A percentile compares a stretch with the other conserved stretches of the same genome.
Evolutionary conservation across 2,113 vertebrate species (phyloP).

Genomic region (Spea bombifrons): DNA sequence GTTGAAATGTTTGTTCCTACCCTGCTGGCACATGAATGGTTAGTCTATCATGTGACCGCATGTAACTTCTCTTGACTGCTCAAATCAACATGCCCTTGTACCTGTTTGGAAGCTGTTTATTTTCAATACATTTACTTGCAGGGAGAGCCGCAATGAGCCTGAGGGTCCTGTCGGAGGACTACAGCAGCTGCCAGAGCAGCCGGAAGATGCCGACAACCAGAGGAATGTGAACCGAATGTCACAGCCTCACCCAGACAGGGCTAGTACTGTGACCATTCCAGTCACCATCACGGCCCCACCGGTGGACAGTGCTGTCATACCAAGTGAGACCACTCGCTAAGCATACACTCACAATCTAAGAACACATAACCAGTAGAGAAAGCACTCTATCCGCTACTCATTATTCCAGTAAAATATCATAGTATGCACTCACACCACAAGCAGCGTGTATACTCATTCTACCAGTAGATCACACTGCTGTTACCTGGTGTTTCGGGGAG

Average conservation of each 20-base stretch:
- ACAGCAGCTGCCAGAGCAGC: conserved; percentile 71
- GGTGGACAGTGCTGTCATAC: conserved; percentile 74
- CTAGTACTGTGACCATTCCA: conserved; percentile 71
- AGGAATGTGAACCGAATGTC: conserved; percentile 78
- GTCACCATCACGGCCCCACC: conserved; percentile 78
- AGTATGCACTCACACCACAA: background rate
- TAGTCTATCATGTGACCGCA: no score
- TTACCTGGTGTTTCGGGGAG: no score
- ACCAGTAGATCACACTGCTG: background rate
- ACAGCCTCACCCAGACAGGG: conserved; percentile 64
- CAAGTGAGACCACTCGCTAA: conserved; percentile 71
- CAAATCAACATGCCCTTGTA: no score
- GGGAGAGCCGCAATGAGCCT: conserved; percentile 74
- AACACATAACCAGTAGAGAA: no score
- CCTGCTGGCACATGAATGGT: no score
- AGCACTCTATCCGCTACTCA: no score
- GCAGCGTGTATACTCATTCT: background rate
- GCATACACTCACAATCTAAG: no score
- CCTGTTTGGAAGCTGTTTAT: conserved; percentile 6
- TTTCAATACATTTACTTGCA: conserved; percentile 49
- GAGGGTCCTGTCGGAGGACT: conserved; percentile 63
- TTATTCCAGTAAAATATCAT: background rate
- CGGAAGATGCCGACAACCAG: conserved; percentile 87
- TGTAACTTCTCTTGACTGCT: no score
- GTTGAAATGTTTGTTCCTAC: no score